Base-by-base conservation (phyloP, 2,888 invertebrate species). In the Torymus tubicola region DNA sequence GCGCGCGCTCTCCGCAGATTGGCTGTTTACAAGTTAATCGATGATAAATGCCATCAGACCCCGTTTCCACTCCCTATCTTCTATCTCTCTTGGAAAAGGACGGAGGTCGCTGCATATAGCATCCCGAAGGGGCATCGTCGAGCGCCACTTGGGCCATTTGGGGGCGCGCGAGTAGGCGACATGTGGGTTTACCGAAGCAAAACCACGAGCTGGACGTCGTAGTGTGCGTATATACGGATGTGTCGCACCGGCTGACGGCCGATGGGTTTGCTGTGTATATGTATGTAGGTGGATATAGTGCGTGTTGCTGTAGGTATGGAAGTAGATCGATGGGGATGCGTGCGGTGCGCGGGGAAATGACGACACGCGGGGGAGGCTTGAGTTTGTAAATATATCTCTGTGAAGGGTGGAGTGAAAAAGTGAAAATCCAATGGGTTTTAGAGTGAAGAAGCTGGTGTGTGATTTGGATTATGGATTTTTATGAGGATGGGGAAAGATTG, bases 141-240 rank as follows among this genome's bases (percentile, higher is more conserved):
- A 12, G 67, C 57, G 57, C 14, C 67, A 60, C 60, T 12, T 82
- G 75, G 57, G 78, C 79, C 74, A 84, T 83, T 84, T 81, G 53
- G 42, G 63, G 0, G 70, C 75, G 84, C 88, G 84, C 88, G 89
- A 90, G 84, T 88, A 2, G 21, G 21, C 21, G 89, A 90, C 90
- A 90, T 90, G 89, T 90, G 90, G 89, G 89, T 85, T 88, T 89
- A 90, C 83, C 90, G 86, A 87, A 88, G 89, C 90, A 89, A 88
- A 87, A 90, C 90, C 86, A 84, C 84, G 82, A 83, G 83, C 84
- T 21, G 18, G 58, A 24, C 18, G 61, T 73, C 76, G 53, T 21
- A 55, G 79, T 21, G 21, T 21, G 21, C 2, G 72, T 69, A 65
- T 55, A 57, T 13, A 14, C 24, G 13, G 21, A 55, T 12, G 55